These are phyloP conservation scores for Lasiurus borealis DNA, from an alignment of 2,113 vertebrate species.

Conservation along the genomic window DNA sequence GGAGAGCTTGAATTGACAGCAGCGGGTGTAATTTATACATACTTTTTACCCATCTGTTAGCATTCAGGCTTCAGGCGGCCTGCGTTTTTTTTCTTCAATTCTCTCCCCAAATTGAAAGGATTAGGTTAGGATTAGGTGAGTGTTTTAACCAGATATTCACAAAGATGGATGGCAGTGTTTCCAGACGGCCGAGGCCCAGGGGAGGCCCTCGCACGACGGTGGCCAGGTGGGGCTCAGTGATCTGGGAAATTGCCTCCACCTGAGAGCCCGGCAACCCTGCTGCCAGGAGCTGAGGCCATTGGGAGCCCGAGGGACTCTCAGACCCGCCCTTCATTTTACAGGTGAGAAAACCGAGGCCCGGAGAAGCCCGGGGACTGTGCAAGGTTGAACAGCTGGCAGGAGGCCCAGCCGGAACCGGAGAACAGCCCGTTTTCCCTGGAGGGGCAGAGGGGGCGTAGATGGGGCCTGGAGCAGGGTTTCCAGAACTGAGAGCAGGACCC, in stretches of 20 bases:
- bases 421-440: neutral
- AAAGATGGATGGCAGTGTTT: constrained; percentile 84
- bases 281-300: constrained; percentile 24
- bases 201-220: constrained; percentile 65
- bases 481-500: neutral
- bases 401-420: neutral
- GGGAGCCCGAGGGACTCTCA: constrained; percentile 43
- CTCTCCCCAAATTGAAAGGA: constrained; percentile 85
- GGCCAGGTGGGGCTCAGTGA: constrained; percentile 73
- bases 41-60: constrained; percentile 85
- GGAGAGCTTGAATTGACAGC: constrained; percentile 84
- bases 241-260: constrained; percentile 82
- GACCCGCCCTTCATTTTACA: constrained; percentile 54
- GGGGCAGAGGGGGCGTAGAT: rapidly evolving
- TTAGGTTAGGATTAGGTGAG: constrained; percentile 86
- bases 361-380: neutral
- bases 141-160: constrained; percentile 86
- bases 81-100: constrained; percentile 72
- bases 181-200: constrained; percentile 78
- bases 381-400: neutral
- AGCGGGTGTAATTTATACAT: constrained; percentile 81
- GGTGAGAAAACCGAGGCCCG: constrained; percentile 67
- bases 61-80: constrained; percentile 77
- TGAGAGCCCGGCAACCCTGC: constrained; percentile 51
- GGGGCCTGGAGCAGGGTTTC: neutral